phyloP scores from a whole-genome alignment of 2,888 invertebrate genomes.

The Caenorhabditis afra region DNA sequence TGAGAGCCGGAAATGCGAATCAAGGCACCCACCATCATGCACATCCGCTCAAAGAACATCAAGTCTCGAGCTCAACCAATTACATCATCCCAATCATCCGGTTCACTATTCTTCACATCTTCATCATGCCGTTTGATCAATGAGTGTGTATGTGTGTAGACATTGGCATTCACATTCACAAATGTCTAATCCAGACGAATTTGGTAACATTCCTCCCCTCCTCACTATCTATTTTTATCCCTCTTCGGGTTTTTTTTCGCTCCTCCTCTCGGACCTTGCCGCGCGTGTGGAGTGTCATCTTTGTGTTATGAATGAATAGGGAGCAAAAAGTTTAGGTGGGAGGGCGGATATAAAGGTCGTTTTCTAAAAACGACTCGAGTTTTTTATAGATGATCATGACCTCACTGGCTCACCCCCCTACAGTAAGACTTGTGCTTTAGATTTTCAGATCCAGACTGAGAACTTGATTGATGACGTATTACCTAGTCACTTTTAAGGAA shows the following conservation, averaged over 20 bases:
- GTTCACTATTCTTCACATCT: slow-evolving; percentile 1
- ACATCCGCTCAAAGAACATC: background rate
- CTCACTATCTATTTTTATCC: slow-evolving; percentile 22
- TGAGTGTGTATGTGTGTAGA: background rate
- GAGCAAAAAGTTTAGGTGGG: slow-evolving; percentile 20
- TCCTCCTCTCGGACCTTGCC: background rate
- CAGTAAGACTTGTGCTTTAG: too few relatives aligned
- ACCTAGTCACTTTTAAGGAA: too few relatives aligned
- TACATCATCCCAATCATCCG: slow-evolving; percentile 2
- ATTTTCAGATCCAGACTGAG: too few relatives aligned
- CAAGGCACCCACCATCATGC: too few relatives aligned
- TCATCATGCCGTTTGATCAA: slow-evolving; percentile 43
- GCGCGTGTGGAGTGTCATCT: slow-evolving; percentile 48
- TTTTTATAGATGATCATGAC: background rate
- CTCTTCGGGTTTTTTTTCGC: slow-evolving; percentile 1
- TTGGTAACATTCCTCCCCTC: slow-evolving; percentile 26
- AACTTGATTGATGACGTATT: too few relatives aligned
- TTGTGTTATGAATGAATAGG: slow-evolving; percentile 33
- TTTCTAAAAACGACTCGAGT: too few relatives aligned
- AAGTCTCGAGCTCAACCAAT: slow-evolving; percentile 22
- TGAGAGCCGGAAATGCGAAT: slow-evolving; percentile 10
- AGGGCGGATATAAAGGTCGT: slow-evolving; percentile 49
- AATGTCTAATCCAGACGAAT: slow-evolving; percentile 56
- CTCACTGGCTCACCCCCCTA: too few relatives aligned
- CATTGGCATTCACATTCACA: slow-evolving; percentile 26